Evolutionary conservation across 2,797 vertebrate species (phyloP), one percentile per base, ranked within the genome.

Genomic region (Danio jaintianensis): DNA sequence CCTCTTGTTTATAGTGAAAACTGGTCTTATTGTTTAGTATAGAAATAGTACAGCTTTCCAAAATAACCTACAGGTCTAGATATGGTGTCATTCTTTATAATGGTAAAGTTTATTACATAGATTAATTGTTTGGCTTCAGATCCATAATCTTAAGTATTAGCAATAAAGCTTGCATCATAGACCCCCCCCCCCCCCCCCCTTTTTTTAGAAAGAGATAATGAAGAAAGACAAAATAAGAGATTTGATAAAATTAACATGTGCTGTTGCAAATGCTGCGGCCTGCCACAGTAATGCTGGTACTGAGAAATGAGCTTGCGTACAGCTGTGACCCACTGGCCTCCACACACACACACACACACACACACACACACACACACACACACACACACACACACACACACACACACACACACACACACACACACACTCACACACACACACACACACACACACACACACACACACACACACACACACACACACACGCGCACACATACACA

Each of bases 241-340:
- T 42, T 77, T 42, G 13, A 7, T 16, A 82, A 52, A 43, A 66
- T 71, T 56, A 79, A 63, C 79, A 83, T 70, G 75, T 82, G 81
- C 75, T 79, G 68, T 75, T 77, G 22, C 69, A 62, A 85, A 83
- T 70, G 70, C 63, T 80, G 1, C 36, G 10, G 55, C 22, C 66
- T 4, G 15, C 38, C 20, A 10, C 29, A 47, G 59, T 43, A 62
- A 43, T 72, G 29, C 78, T 83, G 55, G 82, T 81, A 79, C 84
- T 87, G 87, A 89, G 88, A 89, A 85, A 85, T 75, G 61, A 89
- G 83, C 72, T 78, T 84, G 84, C 72, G 38, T 87, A 86, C 89
- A 78, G 85, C 88, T 79, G 73, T 86, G 82, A 78, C 78, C 77
- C 79, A 75, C 59, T 68, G 55, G 48, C 53, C 80, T 82, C n/a